phyloP scores from a whole-genome alignment of 2,797 vertebrate species.

The Serranus cabrilla region DNA sequence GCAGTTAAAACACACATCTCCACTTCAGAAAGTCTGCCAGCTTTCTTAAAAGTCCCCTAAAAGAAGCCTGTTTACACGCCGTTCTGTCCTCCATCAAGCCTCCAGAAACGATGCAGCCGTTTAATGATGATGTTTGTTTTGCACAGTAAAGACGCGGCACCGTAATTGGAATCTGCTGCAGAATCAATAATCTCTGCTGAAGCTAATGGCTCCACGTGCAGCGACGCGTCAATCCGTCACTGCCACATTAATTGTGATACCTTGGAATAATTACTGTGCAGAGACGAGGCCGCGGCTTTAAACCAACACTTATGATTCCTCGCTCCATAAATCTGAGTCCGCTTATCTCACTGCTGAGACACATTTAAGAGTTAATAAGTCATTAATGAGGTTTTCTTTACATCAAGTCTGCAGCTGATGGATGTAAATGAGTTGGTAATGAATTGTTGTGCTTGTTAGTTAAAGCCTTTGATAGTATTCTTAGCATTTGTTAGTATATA shows the following conservation, averaged over 20 bases:
- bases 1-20: not conserved
- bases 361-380: not conserved
- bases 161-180: slow-evolving; percentile 23
- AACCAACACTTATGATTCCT: not conserved
- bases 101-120: not conserved
- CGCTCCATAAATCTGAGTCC: not conserved
- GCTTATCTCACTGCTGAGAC: not conserved
- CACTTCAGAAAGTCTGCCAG: not conserved
- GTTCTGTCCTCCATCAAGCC: not conserved
- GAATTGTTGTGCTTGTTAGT: not conserved
- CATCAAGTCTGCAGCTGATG: not conserved
- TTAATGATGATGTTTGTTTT: slow-evolving; percentile 14
- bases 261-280: slow-evolving; percentile 14
- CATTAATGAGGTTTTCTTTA: not conserved
- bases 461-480: not conserved
- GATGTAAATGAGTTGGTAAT: not conserved
- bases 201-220: not conserved
- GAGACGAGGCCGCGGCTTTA: not conserved
- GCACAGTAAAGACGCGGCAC: not conserved
- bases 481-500: not conserved
- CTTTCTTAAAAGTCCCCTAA: not conserved
- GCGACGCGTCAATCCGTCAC: slow-evolving; percentile 15
- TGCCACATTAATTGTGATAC: slow-evolving; percentile 23
- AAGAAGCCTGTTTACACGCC: not conserved
- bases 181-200: slow-evolving; percentile 30